Percentiles rank a stretch among this genome's conserved stretches.
phyloP scores from a whole-genome alignment of 2,797 vertebrate species.

The Leuciscus waleckii region DNA sequence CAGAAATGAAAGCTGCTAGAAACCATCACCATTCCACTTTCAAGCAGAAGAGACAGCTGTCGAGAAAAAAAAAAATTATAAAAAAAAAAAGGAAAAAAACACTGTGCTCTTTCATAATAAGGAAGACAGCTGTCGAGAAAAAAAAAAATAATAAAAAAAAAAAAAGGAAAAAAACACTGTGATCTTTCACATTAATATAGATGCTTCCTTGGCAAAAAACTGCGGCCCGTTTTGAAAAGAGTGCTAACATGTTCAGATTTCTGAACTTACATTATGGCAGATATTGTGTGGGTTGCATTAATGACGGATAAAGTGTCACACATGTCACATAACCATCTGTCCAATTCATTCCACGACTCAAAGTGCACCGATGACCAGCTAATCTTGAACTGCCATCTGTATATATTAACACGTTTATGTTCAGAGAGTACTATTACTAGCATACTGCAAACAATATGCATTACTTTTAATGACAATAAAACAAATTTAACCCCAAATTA shows the following conservation, averaged over 20 bases:
- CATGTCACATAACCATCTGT: constrained; percentile 34
- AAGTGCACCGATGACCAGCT: not conserved
- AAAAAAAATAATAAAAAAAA: not conserved
- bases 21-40: constrained; percentile 24
- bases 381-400: constrained; percentile 17
- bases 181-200: constrained; percentile 1
- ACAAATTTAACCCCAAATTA: not conserved
- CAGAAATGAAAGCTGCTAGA: constrained; percentile 33
- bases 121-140: constrained; percentile 16
- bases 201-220: not conserved
- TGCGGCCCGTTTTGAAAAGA: not conserved
- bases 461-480: constrained; percentile 8
- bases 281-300: constrained; percentile 19
- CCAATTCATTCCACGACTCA: not conserved
- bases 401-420: not conserved
- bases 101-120: not conserved
- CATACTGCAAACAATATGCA: not conserved
- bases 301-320: constrained; percentile 14
- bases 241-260: not conserved
- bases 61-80: not conserved
- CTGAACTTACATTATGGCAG: constrained; percentile 11
- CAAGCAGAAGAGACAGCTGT: constrained; percentile 21
- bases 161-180: not conserved
- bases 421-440: not conserved
- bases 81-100: not conserved